Evolutionary conservation across 2,113 vertebrate species (phyloP), one percentile per base, ranked within the genome.

Genomic region (Mystacornis crossleyi): DNA sequence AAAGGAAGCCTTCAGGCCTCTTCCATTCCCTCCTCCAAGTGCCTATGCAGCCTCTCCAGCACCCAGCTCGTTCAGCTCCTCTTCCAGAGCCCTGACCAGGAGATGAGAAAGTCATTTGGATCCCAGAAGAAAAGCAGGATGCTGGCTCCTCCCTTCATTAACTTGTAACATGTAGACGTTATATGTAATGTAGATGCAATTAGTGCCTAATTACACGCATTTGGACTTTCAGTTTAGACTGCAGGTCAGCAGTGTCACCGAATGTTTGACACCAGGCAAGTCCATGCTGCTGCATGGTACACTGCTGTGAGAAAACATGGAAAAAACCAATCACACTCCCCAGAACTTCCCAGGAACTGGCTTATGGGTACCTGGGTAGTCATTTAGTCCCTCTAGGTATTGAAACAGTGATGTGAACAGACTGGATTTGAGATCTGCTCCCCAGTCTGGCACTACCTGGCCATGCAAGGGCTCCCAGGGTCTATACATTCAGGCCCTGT

Each of bases 201-300:
- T 24, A 43, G 4, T 18, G 6, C 15, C 19, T 43, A 65, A 34
- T 43, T 29, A 43, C 38, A 12, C 14, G 9, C 6, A 58, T 11
- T 2, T 29, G 9, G 10, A 77, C 28, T 93, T 96, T 93, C 87
- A 12, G 1, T 90, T 80, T 0, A 1, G n/a, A 3, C 1, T 2
- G 2, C 12, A 33, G 17, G 10, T 12, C 23, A 38, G 5, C 10
- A 4, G 2, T 5, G 2, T 2, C 10, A 8, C 11, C 4, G 28
- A 25, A 3, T 3, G 10, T 4, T 3, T 8, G 4, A 21, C 13
- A 24, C 6, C 6, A 23, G 8, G 3, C 7, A 18, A 28, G 2
- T 18, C 15, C 10, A 3, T 0, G 0, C 6, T 23, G 26, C 42
- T 55, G 19, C 4, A 0, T 3, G 6, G 8, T 17, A 26, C 28